phyloP scores from a whole-genome alignment of 2,113 vertebrate species.

The Python bivittatus region DNA sequence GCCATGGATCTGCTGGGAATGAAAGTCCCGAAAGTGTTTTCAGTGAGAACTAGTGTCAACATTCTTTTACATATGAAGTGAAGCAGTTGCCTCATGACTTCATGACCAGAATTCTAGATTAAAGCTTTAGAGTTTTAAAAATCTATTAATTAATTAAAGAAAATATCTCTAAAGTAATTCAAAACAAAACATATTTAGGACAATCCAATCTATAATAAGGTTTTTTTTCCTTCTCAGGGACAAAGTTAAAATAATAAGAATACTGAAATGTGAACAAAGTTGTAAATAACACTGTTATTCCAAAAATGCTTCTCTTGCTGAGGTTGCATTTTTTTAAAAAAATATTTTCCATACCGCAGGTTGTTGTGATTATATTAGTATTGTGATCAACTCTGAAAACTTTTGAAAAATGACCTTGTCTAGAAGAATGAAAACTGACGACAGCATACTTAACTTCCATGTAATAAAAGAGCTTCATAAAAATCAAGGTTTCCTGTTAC shows the following conservation, averaged over 20 bases:
- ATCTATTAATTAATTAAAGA: not conserved
- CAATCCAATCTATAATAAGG: not conserved
- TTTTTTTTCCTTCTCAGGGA: not conserved
- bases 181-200: not conserved
- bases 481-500: slow-evolving; percentile 30
- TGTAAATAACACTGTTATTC: not conserved
- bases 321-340: not conserved
- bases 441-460: not conserved
- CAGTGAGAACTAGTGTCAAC: not conserved
- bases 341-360: not conserved
- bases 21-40: not conserved
- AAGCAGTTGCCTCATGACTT: not conserved
- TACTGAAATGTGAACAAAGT: not conserved
- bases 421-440: slow-evolving; percentile 11
- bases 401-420: slow-evolving; percentile 32
- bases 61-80: not conserved
- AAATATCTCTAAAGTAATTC: not conserved
- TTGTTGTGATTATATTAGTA: not conserved
- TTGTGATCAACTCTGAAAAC: not conserved
- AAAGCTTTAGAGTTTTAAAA: not conserved
- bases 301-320: not conserved
- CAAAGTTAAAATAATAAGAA: not conserved
- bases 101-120: not conserved
- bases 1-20: not conserved
- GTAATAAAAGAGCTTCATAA: slow-evolving; percentile 31